Evolutionary conservation across 2,888 invertebrate species (phyloP), one percentile per base, ranked within the genome.

Genomic region (Chesias legatella): DNA sequence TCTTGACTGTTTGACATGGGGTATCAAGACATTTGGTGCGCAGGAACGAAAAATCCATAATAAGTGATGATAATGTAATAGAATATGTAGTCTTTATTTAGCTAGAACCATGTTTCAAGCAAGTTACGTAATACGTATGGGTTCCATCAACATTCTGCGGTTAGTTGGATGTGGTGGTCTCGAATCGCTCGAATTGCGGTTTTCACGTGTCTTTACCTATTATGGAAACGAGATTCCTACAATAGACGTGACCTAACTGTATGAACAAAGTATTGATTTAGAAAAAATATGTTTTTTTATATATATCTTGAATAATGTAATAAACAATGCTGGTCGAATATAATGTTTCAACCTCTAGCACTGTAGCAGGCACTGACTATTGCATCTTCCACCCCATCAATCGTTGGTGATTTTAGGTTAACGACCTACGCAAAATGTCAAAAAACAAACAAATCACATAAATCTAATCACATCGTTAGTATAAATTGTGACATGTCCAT

Each of bases 401-500:
- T 59, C 51, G 52, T 46, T 40, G 38, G 53, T 60, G 58, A 69
- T 65, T 58, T 53, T 53, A 52, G 41, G 51, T 59, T 65, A 71
- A 71, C 66, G 63, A 71, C 51, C 44, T 65, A 57, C 58, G 55
- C 58, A 60, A 60, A 58, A 61, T 46, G 71, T 67, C 75, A 66
- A 59, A 66, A 60, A 65, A 69, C 60, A 58, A 63, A 65, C 70
- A 59, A 53, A 53, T 31, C 44, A 51, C 61, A 74, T 79, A 73
- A 74, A 81, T 79, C 73, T 58, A 58, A 59, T 60, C 48, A 53
- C 65, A 60, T 62, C 63, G 65, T 64, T 58, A 55, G 53, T 17
- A 17, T 17, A 17, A 17, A 17, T 17, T 5, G 75, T 80, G 83
- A 80, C 74, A 77, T 62, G 66, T 75, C 77, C 74, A 82, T 82